These are phyloP conservation scores for Drosophila guanche DNA, from an alignment of 1,140 invertebrate genomes.

Conservation along the genomic window DNA sequence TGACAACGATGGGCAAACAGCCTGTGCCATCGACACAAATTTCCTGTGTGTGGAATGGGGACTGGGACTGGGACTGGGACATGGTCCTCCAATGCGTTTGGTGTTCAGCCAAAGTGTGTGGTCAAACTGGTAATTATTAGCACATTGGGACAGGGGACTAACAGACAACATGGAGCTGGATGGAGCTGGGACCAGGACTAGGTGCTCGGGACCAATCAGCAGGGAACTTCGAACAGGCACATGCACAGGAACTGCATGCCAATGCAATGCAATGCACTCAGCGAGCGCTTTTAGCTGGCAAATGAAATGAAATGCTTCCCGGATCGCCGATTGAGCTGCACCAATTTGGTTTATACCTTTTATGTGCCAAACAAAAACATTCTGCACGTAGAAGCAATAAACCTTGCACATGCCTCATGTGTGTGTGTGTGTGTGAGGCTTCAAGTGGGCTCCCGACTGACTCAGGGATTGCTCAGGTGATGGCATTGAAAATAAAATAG, in stretches of 20 bases:
- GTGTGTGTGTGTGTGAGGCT: conserved; percentile 30
- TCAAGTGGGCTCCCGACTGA: conserved; percentile 13
- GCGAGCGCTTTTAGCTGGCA: conserved; percentile 51
- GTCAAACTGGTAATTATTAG: conserved; percentile 78
- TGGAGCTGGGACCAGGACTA: background rate
- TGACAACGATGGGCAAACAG: conserved; percentile 47
- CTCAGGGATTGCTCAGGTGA: conserved; percentile 5
- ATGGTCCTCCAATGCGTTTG: conserved; percentile 6
- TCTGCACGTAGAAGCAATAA: conserved; percentile 79
- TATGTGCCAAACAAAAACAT: conserved; percentile 72
- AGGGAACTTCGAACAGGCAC: conserved; percentile 6
- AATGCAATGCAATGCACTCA: conserved; percentile 35
- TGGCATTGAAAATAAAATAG: conserved; percentile 60
- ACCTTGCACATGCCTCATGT: conserved; percentile 64
- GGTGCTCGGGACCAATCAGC: conserved; percentile 19
- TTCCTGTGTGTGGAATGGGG: conserved; percentile 17
- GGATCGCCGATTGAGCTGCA: conserved; percentile 57
- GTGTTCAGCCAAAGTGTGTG: conserved; percentile 44
- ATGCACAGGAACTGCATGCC: conserved; percentile 49
- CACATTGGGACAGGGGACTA: conserved; percentile 48
- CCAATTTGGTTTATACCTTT: conserved; percentile 73
- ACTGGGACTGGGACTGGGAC: background rate
- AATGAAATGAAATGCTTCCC: conserved; percentile 63
- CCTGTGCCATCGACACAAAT: conserved; percentile 38
- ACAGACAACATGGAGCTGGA: conserved; percentile 14